Base-by-base conservation (phyloP, 1,140 invertebrate genomes). In the Drosophila pruinosa region DNA sequence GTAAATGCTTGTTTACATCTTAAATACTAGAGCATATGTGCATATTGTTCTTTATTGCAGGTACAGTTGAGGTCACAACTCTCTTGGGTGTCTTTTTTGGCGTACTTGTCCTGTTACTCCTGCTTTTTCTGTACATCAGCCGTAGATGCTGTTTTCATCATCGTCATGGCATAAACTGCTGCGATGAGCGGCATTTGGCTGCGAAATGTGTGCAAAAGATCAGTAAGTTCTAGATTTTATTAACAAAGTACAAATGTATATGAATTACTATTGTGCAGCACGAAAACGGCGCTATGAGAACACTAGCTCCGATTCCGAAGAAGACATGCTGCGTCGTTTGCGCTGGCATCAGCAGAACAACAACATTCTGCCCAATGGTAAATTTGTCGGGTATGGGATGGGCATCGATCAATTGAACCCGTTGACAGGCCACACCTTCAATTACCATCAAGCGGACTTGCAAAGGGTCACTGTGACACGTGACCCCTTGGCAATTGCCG, bases 121-220 rank as follows among this genome's bases (percentile, higher is more conserved):
- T 96, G n/a, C 93, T 97, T 72, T 95, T 96, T 75, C 92, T 97
- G 47, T 97, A 96, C 91, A 92, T 97, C 50, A 96, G 95, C 90
- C 96, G 95, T 77, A 95, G 94, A 90, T 94, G 95, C 92, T 96
- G 95, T 89, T 95, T 96, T 91, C 93, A 93, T 71, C 92, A 93
- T 63, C 93, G 93, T 17, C 93, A 93, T 39, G 85, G 91, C 52
- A 92, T 94, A 68, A 92, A 92, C 45, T 94, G 94, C 86, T 94
- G 94, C 80, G 93, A 94, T 78, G 93, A 94, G 72, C 92, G 92
- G 2, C 89, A 92, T 38, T 78, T 93, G 70, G 79, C 92, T 47
- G 90, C 91, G 19, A 92, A 92, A 75, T 90, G 91, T 34, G 90
- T 92, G 45, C 91, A 92, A 38, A 92, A 92, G 74, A 90, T 92